Base-by-base conservation (phyloP, 2,797 vertebrate species). In the Artibeus lituratus region DNA sequence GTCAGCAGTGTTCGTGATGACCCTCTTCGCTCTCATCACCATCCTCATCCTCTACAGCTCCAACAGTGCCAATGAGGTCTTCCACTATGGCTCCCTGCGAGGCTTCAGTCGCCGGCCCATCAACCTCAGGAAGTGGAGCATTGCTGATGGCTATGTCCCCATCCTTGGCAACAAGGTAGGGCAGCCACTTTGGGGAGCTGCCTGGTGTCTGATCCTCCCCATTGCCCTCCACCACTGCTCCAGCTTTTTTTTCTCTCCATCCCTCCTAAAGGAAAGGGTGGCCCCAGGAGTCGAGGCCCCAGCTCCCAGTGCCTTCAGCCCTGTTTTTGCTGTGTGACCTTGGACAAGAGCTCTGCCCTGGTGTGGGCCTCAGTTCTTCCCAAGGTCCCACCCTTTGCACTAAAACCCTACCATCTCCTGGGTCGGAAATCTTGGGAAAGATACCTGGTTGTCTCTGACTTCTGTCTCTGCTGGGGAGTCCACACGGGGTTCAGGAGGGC, bases 31-130 rank as follows among this genome's bases (percentile, higher is more conserved):
- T 94, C 98, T 99, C 96, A 99, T 99, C 96, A 99, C 99, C 73
- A 99, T 99, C 97, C 98, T 99, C 98, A 99, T 99, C 98, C 99
- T 99, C 97, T 99, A 99, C 97, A 99, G 99, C 98, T 99, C 99
- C 42, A 99, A 99, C 98, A 99, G 98, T 35, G 97, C 97, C 96
- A 99, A 69, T 1, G 99, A 99, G 84, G 98, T 98, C 18, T 97
- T 99, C 97, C 96, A 98, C 97, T 97, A 98, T 80, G 94, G 98
- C 98, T 42, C 98, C 98, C 96, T 98, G 97, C 69, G 94, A 96
- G 95, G 95, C 82, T 94, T 98, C 94, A 39, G 97, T 59, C 98
- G 97, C 49, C 98, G 94, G 97, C 98, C 97, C 35, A 98, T 99
- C 6, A 97, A 99, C 98, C 98, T 99, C 87, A 99, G 98, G 98